Evolutionary conservation across 2,888 invertebrate species (phyloP), one percentile per base, ranked within the genome.

Genomic region (Drymonia ruficornis): DNA sequence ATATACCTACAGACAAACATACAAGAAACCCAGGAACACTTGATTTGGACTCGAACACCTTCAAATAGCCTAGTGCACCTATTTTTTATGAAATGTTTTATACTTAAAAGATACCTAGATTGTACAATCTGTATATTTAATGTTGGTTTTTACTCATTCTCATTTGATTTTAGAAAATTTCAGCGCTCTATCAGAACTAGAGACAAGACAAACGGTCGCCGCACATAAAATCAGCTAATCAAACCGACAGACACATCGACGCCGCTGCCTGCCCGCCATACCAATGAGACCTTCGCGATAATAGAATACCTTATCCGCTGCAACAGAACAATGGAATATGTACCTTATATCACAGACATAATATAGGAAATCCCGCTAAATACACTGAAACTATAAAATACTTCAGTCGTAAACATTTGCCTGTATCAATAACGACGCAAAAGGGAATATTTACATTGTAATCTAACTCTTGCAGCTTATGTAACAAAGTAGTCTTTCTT

Each of bases 231-330:
- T 80, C 78, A 86, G 81, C 86, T 91, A 90, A 90, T 89, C 87
- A 87, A 83, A 82, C 83, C 82, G 76, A 89, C 87, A 91, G 90
- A 91, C 90, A 86, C 84, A 85, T 83, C 85, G 90, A 86, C 91
- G 90, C 90, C 89, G 83, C 74, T 74, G 85, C 84, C 81, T 80
- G 86, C 71, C 78, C 79, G 85, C 87, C 87, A 84, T 86, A 84
- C 85, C 85, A 83, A 87, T 81, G 78, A 81, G 63, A 53, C 55
- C 53, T 28, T 40, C 58, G 45, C 63, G 66, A 61, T 59, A 55
- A 61, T 72, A 62, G 72, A 87, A 80, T 65, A 75, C 49, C 80
- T 31, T 80, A 84, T 74, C 65, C 53, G 54, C 70, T 59, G 54
- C 50, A 28, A 11, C 1, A 38, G n/a, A 12, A 19, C 47, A 44